Percentiles rank a stretch among this genome's conserved stretches.
These are phyloP conservation scores for Ephestia elutella DNA, from an alignment of 1,140 invertebrate species.

Conservation along the genomic window DNA sequence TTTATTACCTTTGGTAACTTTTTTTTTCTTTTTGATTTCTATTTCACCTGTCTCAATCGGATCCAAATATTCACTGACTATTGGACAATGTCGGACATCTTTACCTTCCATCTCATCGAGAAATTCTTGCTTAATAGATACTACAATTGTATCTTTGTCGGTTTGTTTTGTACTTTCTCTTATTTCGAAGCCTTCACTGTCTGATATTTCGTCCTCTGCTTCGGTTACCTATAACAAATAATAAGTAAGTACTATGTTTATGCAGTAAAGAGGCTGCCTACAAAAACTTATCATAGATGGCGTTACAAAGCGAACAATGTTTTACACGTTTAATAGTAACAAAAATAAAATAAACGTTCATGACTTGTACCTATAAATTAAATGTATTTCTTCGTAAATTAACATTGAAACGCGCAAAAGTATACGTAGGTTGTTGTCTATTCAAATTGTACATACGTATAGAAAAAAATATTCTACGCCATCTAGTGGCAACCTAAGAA, in stretches of 20 bases:
- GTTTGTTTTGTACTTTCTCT: neutral
- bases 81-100: neutral
- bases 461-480: no score
- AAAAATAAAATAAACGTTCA: no score
- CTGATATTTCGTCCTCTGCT: neutral
- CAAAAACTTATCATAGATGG: neutral
- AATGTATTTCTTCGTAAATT: neutral
- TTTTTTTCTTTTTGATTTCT: neutral
- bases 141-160: conserved; percentile 6
- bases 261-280: neutral
- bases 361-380: neutral
- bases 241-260: no score
- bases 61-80: neutral
- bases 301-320: no score
- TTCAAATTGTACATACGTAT: no score
- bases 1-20: neutral
- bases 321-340: neutral
- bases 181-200: neutral
- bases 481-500: no score
- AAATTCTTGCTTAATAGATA: conserved; percentile 15
- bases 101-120: conserved; percentile 9
- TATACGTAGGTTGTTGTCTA: no score
- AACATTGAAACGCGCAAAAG: no score
- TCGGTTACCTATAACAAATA: neutral
- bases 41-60: neutral